Conservation (phyloP, 2,797 vertebrate genomes). For the Peromyscus aztecus region DNA sequence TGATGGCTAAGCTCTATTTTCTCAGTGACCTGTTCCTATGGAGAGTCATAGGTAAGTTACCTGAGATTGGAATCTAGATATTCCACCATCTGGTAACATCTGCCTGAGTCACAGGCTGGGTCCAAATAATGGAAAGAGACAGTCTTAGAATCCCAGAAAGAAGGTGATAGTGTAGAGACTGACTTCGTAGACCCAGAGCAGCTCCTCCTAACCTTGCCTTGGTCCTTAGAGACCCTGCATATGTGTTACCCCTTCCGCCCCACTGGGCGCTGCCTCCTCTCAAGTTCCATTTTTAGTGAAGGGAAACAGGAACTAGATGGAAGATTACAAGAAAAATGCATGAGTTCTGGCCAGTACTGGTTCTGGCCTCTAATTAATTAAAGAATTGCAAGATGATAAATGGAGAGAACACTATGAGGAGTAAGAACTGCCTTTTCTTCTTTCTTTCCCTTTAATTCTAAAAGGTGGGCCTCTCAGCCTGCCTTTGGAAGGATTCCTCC, state of each 20-base stretch:
- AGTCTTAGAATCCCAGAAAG: background rate
- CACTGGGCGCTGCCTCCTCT: background rate
- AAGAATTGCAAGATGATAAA: background rate
- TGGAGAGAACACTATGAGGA: background rate
- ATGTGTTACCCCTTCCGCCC: too few species aligned
- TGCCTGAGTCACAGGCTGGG: slow-evolving; percentile 63
- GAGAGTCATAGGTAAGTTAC: background rate
- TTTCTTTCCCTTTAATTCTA: background rate
- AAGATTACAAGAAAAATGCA: background rate
- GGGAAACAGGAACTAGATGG: background rate
- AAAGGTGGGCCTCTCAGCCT: background rate
- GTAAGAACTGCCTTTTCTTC: background rate
- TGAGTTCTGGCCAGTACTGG: background rate
- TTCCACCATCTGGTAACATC: slow-evolving; percentile 53
- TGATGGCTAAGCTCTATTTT: background rate
- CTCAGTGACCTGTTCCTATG: background rate
- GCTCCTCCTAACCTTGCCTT: background rate
- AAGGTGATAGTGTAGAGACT: background rate
- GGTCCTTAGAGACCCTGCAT: background rate
- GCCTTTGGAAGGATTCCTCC: background rate
- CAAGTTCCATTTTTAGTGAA: background rate
- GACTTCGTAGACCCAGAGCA: background rate
- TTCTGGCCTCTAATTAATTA: background rate
- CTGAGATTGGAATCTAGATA: background rate
- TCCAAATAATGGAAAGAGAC: background rate